These are phyloP conservation scores for Corythucha ciliata DNA, from an alignment of 2,888 invertebrate genomes.

Conservation along the genomic window DNA sequence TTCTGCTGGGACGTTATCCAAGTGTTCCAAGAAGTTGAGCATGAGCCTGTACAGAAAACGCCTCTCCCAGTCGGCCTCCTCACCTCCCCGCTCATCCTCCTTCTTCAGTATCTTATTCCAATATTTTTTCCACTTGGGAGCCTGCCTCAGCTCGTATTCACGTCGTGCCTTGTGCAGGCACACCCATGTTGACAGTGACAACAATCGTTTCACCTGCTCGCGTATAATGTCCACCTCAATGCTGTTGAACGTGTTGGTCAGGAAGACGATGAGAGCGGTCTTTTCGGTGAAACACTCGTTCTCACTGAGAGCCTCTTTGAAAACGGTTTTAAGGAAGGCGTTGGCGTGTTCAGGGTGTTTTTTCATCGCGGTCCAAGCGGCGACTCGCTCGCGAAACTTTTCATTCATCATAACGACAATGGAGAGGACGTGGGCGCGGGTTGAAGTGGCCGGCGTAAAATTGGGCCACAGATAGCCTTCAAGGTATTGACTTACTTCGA, in stretches of 20 bases:
- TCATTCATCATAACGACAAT: slow-evolving; percentile 98
- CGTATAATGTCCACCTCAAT: slow-evolving; percentile 92
- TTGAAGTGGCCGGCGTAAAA: slow-evolving; percentile 63
- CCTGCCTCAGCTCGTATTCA: slow-evolving; percentile 74
- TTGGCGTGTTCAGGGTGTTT: slow-evolving; percentile 66
- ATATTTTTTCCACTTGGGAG: slow-evolving; percentile 84
- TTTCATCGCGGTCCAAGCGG: slow-evolving; percentile 87
- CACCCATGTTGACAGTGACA: slow-evolving; percentile 89
- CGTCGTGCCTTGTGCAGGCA: slow-evolving; percentile 75
- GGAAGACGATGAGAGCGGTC: slow-evolving; percentile 77
- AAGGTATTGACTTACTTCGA: slow-evolving; percentile 94
- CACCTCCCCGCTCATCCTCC: slow-evolving; percentile 57
- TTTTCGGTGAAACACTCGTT: slow-evolving; percentile 52
- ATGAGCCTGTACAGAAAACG: slow-evolving; percentile 76
- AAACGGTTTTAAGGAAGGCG: slow-evolving; percentile 71
- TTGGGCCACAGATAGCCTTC: slow-evolving; percentile 97
- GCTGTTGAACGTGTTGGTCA: slow-evolving; percentile 95
- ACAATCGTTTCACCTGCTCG: slow-evolving; percentile 70
- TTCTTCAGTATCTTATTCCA: slow-evolving; percentile 85
- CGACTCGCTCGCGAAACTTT: slow-evolving; percentile 92
- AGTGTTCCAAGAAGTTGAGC: slow-evolving; percentile 71
- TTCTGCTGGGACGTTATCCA: slow-evolving; percentile 62
- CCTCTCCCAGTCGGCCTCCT: slow-evolving; percentile 73
- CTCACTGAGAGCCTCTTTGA: slow-evolving; percentile 55
- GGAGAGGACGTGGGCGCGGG: slow-evolving; percentile 86